phyloP scores from a whole-genome alignment of 2,113 vertebrate species.

The Myotis davidii region DNA sequence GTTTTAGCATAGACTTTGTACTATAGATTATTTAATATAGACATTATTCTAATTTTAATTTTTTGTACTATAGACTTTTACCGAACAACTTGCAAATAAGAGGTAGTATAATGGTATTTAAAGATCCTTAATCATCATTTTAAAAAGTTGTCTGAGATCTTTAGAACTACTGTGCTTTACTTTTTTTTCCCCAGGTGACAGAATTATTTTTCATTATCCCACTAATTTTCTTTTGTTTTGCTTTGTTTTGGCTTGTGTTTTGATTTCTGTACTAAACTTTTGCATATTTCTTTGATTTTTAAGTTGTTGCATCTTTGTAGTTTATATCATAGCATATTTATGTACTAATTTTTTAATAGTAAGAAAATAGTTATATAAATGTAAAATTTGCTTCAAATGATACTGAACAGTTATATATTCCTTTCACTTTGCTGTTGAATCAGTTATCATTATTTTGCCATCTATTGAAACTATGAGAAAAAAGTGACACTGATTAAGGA shows the following conservation, averaged over 20 bases:
- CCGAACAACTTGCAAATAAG: slow-evolving; percentile 14
- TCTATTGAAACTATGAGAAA: not conserved
- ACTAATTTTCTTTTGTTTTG: not conserved
- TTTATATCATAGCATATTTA: not conserved
- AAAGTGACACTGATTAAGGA: not conserved
- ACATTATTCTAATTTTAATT: slow-evolving; percentile 38
- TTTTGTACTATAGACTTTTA: not conserved
- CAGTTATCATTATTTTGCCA: not conserved
- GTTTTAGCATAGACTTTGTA: not conserved
- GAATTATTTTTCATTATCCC: slow-evolving; percentile 8
- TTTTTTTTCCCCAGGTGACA: not conserved
- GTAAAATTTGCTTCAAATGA: not conserved
- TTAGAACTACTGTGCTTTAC: not conserved
- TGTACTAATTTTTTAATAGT: not conserved
- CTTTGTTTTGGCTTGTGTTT: not conserved
- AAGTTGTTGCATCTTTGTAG: not conserved
- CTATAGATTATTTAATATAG: not conserved
- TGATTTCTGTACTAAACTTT: slow-evolving; percentile 3
- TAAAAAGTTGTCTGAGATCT: not conserved
- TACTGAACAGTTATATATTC: not conserved
- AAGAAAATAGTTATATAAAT: not conserved
- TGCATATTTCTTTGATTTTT: slow-evolving; percentile 26
- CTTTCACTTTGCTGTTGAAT: slow-evolving; percentile 15
- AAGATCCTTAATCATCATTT: not conserved
- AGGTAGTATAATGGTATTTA: not conserved